Evolutionary conservation across 2,888 invertebrate genomes (phyloP).

Genomic region (Molorchus minor): DNA sequence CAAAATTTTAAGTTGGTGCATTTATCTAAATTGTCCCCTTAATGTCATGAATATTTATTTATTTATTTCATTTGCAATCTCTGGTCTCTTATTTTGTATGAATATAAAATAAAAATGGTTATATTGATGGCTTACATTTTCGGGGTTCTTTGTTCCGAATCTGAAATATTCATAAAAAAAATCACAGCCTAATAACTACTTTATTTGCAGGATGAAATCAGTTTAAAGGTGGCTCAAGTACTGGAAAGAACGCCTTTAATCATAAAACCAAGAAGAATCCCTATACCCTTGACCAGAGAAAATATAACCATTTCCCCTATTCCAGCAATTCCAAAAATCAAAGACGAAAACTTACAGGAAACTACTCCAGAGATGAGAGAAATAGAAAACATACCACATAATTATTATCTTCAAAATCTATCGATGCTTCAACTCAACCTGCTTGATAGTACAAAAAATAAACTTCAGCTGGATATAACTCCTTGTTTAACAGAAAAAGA

Average conservation of each 20-base stretch:
- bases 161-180: no score
- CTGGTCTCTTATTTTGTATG: no score
- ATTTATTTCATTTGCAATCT: no score
- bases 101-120: no score
- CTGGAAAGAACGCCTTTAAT: constrained; percentile 79
- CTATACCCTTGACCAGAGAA: constrained; percentile 64
- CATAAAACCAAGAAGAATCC: constrained; percentile 72
- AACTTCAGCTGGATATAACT: constrained; percentile 57
- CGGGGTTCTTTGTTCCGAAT: no score
- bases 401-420: constrained; percentile 56
- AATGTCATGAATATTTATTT: no score
- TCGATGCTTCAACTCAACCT: constrained; percentile 47
- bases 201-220: constrained; percentile 77
- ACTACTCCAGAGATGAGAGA: no score
- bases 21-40: no score
- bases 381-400: constrained; percentile 35
- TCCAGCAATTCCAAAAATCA: constrained; percentile 7
- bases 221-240: constrained; percentile 75
- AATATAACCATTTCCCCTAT: constrained; percentile 24
- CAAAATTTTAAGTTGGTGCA: no score
- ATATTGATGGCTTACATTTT: no score
- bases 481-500: constrained; percentile 57
- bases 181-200: no score
- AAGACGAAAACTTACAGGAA: constrained; percentile 11
- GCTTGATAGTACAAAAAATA: constrained; percentile 49